phyloP scores from a whole-genome alignment of 2,113 vertebrate genomes.

The Monopterus albus region DNA sequence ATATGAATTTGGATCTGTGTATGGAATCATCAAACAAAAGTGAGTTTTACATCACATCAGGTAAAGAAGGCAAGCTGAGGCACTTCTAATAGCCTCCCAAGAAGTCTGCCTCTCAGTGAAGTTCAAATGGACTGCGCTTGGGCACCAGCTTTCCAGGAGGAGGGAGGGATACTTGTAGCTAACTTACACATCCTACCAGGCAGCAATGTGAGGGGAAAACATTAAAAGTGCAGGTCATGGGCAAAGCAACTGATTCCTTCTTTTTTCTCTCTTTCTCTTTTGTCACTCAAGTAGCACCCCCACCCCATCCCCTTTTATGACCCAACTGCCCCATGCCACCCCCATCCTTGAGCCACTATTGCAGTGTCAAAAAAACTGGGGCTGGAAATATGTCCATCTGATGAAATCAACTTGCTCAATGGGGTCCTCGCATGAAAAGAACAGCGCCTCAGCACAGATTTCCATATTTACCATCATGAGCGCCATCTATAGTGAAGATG shows the following conservation, averaged over 20 bases:
- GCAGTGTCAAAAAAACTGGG: slow-evolving; percentile 73
- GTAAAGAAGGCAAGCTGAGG: slow-evolving; percentile 79
- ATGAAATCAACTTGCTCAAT: slow-evolving; percentile 63
- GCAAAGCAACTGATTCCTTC: slow-evolving; percentile 65
- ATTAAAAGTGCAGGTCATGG: slow-evolving; percentile 72
- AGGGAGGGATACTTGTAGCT: slow-evolving; percentile 46
- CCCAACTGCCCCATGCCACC: slow-evolving; percentile 16
- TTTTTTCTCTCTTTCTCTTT: slow-evolving; percentile 68
- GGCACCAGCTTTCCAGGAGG: slow-evolving; percentile 75
- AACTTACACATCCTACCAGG: slow-evolving; percentile 70
- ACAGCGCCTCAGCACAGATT: slow-evolving; percentile 28
- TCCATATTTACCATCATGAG: slow-evolving; percentile 47
- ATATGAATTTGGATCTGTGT: slow-evolving; percentile 74
- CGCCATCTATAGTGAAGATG: slow-evolving; percentile 40
- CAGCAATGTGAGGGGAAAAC: slow-evolving; percentile 41
- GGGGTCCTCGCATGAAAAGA: slow-evolving; percentile 56
- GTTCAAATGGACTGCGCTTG: slow-evolving; percentile 84
- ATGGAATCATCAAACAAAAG: slow-evolving; percentile 83
- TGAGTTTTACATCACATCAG: slow-evolving; percentile 80
- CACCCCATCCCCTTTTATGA: slow-evolving; percentile 55
- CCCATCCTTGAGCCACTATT: slow-evolving; percentile 48
- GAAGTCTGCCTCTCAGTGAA: slow-evolving; percentile 80
- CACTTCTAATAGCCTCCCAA: slow-evolving; percentile 81
- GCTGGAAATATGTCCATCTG: slow-evolving; percentile 52
- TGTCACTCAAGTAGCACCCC: slow-evolving; percentile 61